Base-by-base conservation (phyloP, 1,140 invertebrate species). In the Branchinecta lynchi region DNA sequence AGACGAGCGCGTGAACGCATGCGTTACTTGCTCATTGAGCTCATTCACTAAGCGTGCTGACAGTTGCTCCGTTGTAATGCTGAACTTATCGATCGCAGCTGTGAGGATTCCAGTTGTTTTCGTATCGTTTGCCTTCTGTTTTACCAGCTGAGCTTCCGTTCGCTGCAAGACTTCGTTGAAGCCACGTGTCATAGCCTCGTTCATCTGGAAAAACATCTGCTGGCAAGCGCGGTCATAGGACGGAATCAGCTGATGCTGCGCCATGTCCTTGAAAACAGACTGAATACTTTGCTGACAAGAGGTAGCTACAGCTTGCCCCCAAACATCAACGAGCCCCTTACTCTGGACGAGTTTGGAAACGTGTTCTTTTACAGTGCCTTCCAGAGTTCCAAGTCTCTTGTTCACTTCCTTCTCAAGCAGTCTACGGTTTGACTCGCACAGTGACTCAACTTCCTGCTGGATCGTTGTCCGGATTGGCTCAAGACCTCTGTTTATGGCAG, bases 121-220 rank as follows among this genome's bases (percentile, higher is more conserved):
- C 43, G 76, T 75, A 43, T 74, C 72, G 15, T 75, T 74, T 45
- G 76, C 75, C 17, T 75, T 73, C 17, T 77, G 72, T 43, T 75
- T 73, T 51, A 78, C 76, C 51, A 79, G 74, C 71, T 83, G 81
- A 66, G 72, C 74, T 71, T 82, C 81, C 21, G 84, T 77, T 66
- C 81, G 77, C 44, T 79, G 75, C 70, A 80, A 76, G 73, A 83
- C 82, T 84, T 96, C 91, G 75, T 86, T 87, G 6, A 90, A 91
- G 72, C 93, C 93, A 72, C 83, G 83, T 60, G 86, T 84, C 77
- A 96, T 96, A 5, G 86, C 84, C 15, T 90, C 87, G 76, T 93
- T 91, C 3, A 96, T 83, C 80, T 96, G 92, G 45, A 84, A 81
- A 75, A 93, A 93, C 82, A 96, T 89, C 73, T 85, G 85, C 73